Evolutionary conservation across 1,140 invertebrate species (phyloP).

Genomic region (Hyles euphorbiae): DNA sequence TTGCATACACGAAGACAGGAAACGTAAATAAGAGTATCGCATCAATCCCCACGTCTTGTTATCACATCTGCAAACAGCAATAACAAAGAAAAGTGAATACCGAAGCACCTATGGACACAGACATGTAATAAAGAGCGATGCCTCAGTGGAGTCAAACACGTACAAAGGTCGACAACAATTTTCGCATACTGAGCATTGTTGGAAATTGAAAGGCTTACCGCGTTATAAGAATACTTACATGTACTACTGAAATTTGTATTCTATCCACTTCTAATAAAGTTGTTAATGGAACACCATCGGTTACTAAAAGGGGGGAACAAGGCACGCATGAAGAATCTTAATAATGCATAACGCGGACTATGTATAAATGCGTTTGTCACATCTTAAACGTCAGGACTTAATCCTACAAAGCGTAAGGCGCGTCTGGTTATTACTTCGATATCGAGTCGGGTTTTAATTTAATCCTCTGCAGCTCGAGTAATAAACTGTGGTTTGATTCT

Average conservation of each 20-base stretch:
- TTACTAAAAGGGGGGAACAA: conserved; percentile 11
- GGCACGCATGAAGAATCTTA: conserved; percentile 34
- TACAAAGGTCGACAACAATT: conserved; percentile 43
- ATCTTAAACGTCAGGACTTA: conserved; percentile 23
- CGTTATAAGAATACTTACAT: conserved; percentile 21
- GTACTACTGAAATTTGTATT: conserved; percentile 6
- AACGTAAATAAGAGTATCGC: conserved; percentile 26
- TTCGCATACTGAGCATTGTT: conserved; percentile 44
- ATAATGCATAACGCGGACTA: conserved; percentile 31
- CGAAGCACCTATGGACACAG: conserved; percentile 15
- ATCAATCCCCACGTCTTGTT: conserved; percentile 8
- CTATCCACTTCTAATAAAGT: background rate
- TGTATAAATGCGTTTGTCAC: conserved; percentile 25
- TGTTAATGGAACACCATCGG: background rate
- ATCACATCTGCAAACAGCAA: conserved; percentile 14
- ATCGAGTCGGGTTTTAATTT: background rate
- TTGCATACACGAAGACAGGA: conserved; percentile 14
- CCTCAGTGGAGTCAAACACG: conserved; percentile 27
- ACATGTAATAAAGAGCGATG: conserved; percentile 17
- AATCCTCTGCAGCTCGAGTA: background rate
- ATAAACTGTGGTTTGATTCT: background rate
- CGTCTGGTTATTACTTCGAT: conserved; percentile 9
- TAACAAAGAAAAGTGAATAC: conserved; percentile 25
- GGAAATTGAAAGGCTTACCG: conserved; percentile 41
- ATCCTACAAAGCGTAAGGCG: conserved; percentile 14